A percentile compares a stretch with the other conserved stretches of the same genome.
Conservation (phyloP, 2,113 vertebrate species). For the Pelodiscus sinensis region DNA sequence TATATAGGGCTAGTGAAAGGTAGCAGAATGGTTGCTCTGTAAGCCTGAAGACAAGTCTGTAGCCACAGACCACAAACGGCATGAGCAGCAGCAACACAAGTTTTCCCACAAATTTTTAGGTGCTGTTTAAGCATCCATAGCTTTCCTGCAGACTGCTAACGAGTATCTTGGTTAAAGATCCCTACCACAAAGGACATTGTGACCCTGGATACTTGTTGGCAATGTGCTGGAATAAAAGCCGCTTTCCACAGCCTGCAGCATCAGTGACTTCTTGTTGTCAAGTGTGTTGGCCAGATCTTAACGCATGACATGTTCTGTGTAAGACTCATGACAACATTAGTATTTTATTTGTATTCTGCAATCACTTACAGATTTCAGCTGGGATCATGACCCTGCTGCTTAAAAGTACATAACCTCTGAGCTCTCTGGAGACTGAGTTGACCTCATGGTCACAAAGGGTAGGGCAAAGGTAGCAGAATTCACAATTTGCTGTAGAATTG, state of each 20-base stretch:
- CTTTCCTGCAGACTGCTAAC: neutral
- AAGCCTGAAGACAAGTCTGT: neutral
- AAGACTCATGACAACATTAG: neutral
- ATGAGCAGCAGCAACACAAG: rapidly evolving
- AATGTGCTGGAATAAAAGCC: neutral
- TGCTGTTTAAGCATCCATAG: neutral
- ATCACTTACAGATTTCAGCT: neutral
- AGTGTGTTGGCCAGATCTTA: neutral
- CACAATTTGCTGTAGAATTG: neutral
- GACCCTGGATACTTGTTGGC: neutral
- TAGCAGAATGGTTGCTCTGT: neutral
- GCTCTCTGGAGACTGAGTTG: too few species aligned
- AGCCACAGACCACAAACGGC: neutral
- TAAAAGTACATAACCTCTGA: too few species aligned
- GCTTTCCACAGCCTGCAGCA: neutral
- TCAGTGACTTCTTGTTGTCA: neutral
- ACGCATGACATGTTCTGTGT: neutral
- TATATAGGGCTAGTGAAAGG: neutral
- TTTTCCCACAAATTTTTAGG: neutral
- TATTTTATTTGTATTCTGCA: neutral
- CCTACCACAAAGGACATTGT: too few species aligned
- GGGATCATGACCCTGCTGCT: too few species aligned
- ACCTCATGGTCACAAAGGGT: neutral
- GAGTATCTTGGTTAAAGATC: neutral
- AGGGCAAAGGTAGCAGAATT: neutral